phyloP scores from a whole-genome alignment of 1,140 invertebrate genomes.

The Venustaconcha ellipsiformis region DNA sequence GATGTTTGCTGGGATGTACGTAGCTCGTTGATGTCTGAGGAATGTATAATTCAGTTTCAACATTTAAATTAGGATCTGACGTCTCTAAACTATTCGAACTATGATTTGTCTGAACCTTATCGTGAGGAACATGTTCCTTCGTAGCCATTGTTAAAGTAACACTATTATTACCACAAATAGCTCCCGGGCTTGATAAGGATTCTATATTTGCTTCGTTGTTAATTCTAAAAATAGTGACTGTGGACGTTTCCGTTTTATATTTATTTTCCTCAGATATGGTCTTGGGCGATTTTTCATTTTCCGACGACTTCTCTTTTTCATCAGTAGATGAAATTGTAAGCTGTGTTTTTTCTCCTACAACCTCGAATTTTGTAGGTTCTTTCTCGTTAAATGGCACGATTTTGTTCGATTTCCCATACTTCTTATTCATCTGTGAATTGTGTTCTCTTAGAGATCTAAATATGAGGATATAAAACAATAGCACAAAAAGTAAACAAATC shows the following conservation, averaged over 20 bases:
- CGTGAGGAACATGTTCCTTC: too few relatives aligned
- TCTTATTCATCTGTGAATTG: slow-evolving; percentile 8
- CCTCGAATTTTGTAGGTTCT: neutral
- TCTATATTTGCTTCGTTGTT: too few relatives aligned
- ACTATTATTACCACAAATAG: too few relatives aligned
- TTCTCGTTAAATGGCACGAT: slow-evolving; percentile 11
- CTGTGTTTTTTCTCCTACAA: neutral
- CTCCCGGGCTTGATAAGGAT: too few relatives aligned
- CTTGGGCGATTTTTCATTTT: neutral
- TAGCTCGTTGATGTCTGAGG: neutral
- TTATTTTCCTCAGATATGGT: neutral
- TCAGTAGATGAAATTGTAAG: neutral
- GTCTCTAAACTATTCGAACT: neutral
- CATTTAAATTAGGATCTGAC: neutral
- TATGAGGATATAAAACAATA: slow-evolving; percentile 11
- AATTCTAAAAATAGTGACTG: neutral
- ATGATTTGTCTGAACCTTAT: neutral
- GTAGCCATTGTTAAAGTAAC: too few relatives aligned
- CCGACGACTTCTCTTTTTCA: neutral
- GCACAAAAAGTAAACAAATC: slow-evolving; percentile 11
- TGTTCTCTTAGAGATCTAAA: slow-evolving; percentile 12
- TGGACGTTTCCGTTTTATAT: neutral
- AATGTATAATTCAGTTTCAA: neutral
- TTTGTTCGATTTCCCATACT: neutral
- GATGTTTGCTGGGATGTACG: neutral